Conservation (phyloP, 2,888 invertebrate genomes). For the Polydrusus cervinus region DNA sequence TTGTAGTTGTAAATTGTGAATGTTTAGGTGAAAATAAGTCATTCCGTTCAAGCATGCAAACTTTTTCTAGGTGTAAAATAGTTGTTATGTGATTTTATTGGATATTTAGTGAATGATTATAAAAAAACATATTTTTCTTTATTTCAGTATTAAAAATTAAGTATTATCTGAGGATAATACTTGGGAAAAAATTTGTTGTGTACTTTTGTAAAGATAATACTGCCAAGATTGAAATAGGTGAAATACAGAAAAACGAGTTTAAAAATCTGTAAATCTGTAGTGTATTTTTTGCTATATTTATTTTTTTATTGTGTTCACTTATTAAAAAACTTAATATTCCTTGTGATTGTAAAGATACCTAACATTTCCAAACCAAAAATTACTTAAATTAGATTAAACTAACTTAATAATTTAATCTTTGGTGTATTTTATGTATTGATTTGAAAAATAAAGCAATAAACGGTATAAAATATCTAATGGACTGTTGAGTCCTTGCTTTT, state of each 20-base stretch:
- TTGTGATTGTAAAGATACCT: conserved; percentile 7
- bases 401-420: neutral
- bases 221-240: neutral
- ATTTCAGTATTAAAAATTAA: neutral
- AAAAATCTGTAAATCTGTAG: no score
- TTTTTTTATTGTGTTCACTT: conserved; percentile 5
- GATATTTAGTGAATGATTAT: no score
- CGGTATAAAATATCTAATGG: neutral
- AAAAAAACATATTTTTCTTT: neutral
- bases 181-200: neutral
- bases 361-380: conserved; percentile 20
- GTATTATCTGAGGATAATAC: no score
- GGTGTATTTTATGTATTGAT: neutral
- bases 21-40: conserved; percentile 3
- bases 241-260: no score
- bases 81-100: no score
- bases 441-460: conserved; percentile 20
- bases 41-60: conserved; percentile 7
- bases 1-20: conserved; percentile 17
- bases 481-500: no score
- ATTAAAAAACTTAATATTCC: neutral
- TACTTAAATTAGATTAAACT: neutral
- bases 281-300: neutral
- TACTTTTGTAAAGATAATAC: neutral
- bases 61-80: neutral